These are phyloP conservation scores for Corythoichthys intestinalis DNA, from an alignment of 2,113 vertebrate species.

Conservation along the genomic window DNA sequence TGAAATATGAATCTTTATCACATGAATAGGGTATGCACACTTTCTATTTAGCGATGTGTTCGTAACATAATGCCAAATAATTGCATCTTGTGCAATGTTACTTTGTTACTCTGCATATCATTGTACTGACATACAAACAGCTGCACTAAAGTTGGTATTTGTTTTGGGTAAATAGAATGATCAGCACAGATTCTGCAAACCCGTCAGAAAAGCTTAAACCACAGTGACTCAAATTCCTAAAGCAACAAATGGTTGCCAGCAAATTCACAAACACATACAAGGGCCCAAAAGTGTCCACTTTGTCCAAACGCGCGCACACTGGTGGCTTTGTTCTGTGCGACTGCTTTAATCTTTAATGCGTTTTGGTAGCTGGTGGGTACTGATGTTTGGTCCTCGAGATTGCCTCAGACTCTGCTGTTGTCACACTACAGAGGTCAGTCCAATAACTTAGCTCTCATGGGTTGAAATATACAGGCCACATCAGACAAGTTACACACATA, in stretches of 20 bases:
- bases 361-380: slow-evolving; percentile 51
- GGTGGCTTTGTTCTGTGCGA: slow-evolving; percentile 57
- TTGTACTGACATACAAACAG: no score
- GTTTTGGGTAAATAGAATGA: slow-evolving; percentile 2
- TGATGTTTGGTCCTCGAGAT: slow-evolving; percentile 48
- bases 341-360: slow-evolving; percentile 64
- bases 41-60: not conserved
- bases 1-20: no score
- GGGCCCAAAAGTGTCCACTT: slow-evolving; percentile 26
- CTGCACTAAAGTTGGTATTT: no score
- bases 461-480: slow-evolving; percentile 45
- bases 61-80: not conserved
- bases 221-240: slow-evolving; percentile 9
- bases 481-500: slow-evolving; percentile 53
- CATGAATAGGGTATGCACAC: no score
- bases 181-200: slow-evolving; percentile 19
- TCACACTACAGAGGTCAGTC: slow-evolving; percentile 62
- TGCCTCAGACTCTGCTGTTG: slow-evolving; percentile 53
- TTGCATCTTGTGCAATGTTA: not conserved
- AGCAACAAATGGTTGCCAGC: slow-evolving; percentile 8
- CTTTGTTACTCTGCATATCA: not conserved
- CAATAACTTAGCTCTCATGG: slow-evolving; percentile 57
- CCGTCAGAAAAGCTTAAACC: slow-evolving; percentile 9
- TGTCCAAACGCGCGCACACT: slow-evolving; percentile 41
- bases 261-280: slow-evolving; percentile 11